Evolutionary conservation across 2,888 invertebrate species (phyloP).

Genomic region (Phorcus lineatus): DNA sequence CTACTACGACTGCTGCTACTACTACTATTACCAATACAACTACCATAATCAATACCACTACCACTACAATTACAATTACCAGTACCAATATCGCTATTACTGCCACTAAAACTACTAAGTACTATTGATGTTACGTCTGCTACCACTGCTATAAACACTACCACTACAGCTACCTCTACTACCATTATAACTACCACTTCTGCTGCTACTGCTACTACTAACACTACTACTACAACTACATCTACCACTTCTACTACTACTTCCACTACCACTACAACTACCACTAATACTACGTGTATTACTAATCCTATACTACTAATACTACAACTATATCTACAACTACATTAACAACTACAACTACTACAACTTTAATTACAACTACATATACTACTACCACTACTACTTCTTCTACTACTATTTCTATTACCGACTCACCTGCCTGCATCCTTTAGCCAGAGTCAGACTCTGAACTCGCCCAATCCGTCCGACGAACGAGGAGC

Average conservation of each 20-base stretch:
- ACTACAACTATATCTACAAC: no score
- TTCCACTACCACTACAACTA: not conserved
- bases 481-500: slow-evolving; percentile 23
- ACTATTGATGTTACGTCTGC: no score
- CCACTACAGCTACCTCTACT: no score
- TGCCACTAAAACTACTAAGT: no score
- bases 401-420: no score
- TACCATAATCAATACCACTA: slow-evolving; percentile 24
- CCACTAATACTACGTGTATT: not conserved
- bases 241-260: not conserved
- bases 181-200: no score
- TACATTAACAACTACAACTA: no score
- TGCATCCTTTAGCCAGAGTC: slow-evolving; percentile 2
- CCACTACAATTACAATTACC: slow-evolving; percentile 25
- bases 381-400: not conserved
- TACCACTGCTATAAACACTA: no score
- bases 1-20: not conserved
- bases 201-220: no score
- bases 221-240: no score
- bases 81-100: not conserved
- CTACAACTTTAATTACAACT: no score
- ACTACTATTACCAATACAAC: slow-evolving; percentile 25
- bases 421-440: not conserved
- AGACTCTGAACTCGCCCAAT: not conserved
- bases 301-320: no score